Base-by-base conservation (phyloP, 2,888 invertebrate species). In the Microplitis deprimator region DNA sequence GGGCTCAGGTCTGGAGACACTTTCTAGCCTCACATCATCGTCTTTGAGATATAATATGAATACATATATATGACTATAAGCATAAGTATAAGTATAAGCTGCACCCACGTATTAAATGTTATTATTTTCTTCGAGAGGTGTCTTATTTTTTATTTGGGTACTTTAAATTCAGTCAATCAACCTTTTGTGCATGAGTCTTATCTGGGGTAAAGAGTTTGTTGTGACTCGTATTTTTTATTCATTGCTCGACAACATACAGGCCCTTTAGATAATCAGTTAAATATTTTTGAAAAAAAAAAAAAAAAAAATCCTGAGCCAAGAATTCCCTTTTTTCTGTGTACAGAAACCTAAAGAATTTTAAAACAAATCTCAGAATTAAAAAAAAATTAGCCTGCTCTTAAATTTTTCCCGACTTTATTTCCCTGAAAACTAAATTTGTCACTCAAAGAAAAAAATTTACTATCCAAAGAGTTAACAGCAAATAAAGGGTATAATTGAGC, bases 1-100 rank as follows among this genome's bases (percentile, higher is more conserved):
- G 29, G 29, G 29, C 29, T 29, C 29, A 0, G 29, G 82, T 84
- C 81, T 84, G 84, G 87, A 87, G 87, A 87, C 87, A 88, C 88
- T 89, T 88, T 89, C 88, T 87, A 87, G 85, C 82, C 79, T 79
- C 77, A 50, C 50, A 50, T 50, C 8, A 13, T 50, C 50, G 50
- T 50, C 10, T 50, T 50, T 13, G 29, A 50, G 50, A 50, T 50
- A 50, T 50, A 50, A 50, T 50, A 50, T 50, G 13, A 29, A 29
- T 29, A 29, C 29, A 29, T 29, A 29, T 29, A 50, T 50, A 13
- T 50, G 13, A 13, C 50, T 13, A 13, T 50, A 50, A 50, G 10
- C 50, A 50, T 50, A 50, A 41, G 10, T 10, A 41, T 41, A 50
- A 50, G 50, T 13, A 50, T 50, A 50, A 50, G 50, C 50, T 50